Evolutionary conservation across 2,113 vertebrate genomes (phyloP).

Genomic region (Phycodurus eques): DNA sequence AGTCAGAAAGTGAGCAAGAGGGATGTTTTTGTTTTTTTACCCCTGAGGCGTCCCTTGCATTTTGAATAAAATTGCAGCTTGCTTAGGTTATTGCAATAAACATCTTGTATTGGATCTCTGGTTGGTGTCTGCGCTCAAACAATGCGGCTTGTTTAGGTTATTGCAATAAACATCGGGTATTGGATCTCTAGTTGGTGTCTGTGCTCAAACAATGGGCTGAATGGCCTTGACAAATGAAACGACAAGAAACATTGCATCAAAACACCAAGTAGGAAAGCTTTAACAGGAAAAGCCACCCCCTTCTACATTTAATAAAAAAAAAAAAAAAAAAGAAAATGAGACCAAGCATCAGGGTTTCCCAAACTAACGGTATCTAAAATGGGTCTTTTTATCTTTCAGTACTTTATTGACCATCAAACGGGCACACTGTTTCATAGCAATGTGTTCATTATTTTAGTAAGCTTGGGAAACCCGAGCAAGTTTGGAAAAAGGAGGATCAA

Average conservation of each 20-base stretch:
- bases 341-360: too few species aligned
- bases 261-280: neutral
- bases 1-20: constrained; percentile 50
- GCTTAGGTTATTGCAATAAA: neutral
- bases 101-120: neutral
- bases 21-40: constrained; percentile 16
- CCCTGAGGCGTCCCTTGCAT: constrained; percentile 45
- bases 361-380: too few species aligned
- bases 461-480: neutral
- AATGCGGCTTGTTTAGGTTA: neutral
- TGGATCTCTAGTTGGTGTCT: neutral
- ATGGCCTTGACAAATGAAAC: neutral
- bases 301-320: too few species aligned
- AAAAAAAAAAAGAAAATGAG: neutral
- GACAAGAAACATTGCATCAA: neutral
- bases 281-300: neutral
- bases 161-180: neutral
- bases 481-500: neutral
- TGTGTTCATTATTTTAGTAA: neutral
- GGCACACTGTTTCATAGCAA: too few species aligned
- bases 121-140: neutral
- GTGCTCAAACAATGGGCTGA: neutral
- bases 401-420: too few species aligned
- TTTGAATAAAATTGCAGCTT: neutral
- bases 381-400: too few species aligned